A percentile compares a stretch with the other conserved stretches of the same genome.
Evolutionary conservation across 2,113 vertebrate genomes (phyloP).

Genomic region (Cygnus atratus): DNA sequence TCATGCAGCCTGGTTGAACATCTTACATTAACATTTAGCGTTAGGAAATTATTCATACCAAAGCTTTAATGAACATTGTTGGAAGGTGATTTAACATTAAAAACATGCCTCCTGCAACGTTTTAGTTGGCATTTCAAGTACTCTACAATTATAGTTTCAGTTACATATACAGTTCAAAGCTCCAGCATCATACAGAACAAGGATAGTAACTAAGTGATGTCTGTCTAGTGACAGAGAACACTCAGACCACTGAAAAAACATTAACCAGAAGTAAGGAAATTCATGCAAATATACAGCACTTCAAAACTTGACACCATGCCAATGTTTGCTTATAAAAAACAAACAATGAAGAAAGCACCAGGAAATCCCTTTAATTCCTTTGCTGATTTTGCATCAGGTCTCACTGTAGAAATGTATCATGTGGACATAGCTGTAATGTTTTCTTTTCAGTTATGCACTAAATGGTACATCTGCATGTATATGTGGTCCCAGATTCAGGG

Average conservation of each 20-base stretch:
- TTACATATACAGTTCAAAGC: background rate
- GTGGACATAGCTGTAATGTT: accelerated
- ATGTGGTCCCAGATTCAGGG: background rate
- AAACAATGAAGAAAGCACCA: background rate
- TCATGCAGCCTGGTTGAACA: background rate
- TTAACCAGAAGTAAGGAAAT: background rate
- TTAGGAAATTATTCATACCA: background rate
- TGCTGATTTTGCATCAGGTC: background rate
- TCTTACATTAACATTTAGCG: background rate
- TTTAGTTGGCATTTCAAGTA: background rate
- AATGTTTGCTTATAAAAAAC: background rate
- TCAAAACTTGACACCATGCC: background rate
- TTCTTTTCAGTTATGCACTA: background rate
- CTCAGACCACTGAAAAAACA: background rate
- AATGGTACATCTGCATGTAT: background rate
- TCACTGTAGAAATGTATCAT: background rate
- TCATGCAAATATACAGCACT: background rate
- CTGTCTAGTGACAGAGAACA: background rate
- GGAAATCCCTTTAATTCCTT: background rate
- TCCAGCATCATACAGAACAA: background rate
- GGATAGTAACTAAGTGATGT: background rate
- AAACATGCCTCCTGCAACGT: background rate
- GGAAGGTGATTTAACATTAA: background rate
- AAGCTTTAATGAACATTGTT: background rate
- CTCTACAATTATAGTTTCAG: background rate